These are phyloP conservation scores for Augochlora pura DNA, from an alignment of 1,140 invertebrate genomes.

Conservation along the genomic window DNA sequence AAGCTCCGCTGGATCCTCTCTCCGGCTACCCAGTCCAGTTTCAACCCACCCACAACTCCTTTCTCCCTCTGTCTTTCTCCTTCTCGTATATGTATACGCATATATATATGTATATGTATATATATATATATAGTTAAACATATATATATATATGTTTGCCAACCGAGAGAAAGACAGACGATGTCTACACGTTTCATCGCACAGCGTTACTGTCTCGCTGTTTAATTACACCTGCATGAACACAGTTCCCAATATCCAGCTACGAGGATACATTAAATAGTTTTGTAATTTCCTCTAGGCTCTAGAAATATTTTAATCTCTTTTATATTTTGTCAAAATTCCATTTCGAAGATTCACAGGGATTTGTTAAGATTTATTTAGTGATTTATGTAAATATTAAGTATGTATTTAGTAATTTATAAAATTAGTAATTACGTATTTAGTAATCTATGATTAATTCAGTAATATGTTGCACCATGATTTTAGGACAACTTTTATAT, in stretches of 20 bases:
- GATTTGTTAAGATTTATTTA: no score
- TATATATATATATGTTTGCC: neutral
- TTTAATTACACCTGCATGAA: conserved; percentile 60
- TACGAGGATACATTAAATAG: conserved; percentile 4
- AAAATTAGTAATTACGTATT: no score
- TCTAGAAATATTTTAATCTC: no score
- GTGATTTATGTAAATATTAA: no score
- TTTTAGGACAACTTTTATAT: no score
- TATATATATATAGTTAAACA: no score
- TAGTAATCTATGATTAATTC: no score
- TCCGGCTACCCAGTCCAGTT: conserved; percentile 32
- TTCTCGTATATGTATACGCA: neutral
- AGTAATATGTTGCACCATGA: no score
- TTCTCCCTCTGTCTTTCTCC: conserved; percentile 1
- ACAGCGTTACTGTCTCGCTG: conserved; percentile 26
- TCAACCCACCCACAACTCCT: conserved; percentile 14
- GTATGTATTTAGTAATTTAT: no score
- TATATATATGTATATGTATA: neutral
- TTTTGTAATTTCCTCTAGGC: neutral
- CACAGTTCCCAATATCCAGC: neutral
- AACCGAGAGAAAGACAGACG: conserved; percentile 51
- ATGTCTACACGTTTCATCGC: conserved; percentile 61
- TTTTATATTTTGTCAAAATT: no score
- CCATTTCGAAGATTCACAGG: no score
- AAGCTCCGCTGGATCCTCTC: conserved; percentile 62